Base-by-base conservation (phyloP, 2,888 invertebrate genomes). In the Gastrophysa polygoni region DNA sequence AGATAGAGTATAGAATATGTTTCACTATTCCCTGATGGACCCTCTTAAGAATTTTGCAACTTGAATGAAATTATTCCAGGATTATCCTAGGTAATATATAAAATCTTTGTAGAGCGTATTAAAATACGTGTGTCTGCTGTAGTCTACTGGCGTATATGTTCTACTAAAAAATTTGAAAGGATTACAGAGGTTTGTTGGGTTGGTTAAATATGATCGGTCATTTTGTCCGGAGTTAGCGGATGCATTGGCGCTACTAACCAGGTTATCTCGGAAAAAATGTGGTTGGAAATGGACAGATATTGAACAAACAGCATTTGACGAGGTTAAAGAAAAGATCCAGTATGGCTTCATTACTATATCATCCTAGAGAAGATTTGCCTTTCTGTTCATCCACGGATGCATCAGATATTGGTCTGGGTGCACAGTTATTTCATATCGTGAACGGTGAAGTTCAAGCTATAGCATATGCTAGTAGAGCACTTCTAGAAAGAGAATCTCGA, bases 151-250 rank as follows among this genome's bases (percentile, higher is more conserved):
- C 7, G 49, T 20, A 20, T 49, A 49, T n/a, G 20, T n/a, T 20
- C 11, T 10, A 7, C 49, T 10, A n/a, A 49, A 7, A 14, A 49
- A 49, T 49, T 17, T 21, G 5, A 49, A 49, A n/a, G 20, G 20
- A 49, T 14, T 49, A 5, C 24, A 24, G 14, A 49, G 7, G 2
- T 18, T 49, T 49, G 17, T 20, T 10, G 49, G 49, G 20, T 20
- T 49, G 24, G 49, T 21, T 8, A 49, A 49, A 2, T 49, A 20
- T 20, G 49, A 49, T 20, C 49, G 49, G 20, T 49, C 49, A 11
- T 49, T 49, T 24, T 18, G 18, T 18, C 20, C 18, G 20, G 21
- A 49, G 8, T 49, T 49, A 20, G 17, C 49, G 7, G 24, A 10
- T 20, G 14, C 20, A 4, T 11, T 21, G 5, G 49, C 49, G 2